These are phyloP conservation scores for Podabrus alpinus DNA, from an alignment of 2,888 invertebrate species.

Conservation along the genomic window DNA sequence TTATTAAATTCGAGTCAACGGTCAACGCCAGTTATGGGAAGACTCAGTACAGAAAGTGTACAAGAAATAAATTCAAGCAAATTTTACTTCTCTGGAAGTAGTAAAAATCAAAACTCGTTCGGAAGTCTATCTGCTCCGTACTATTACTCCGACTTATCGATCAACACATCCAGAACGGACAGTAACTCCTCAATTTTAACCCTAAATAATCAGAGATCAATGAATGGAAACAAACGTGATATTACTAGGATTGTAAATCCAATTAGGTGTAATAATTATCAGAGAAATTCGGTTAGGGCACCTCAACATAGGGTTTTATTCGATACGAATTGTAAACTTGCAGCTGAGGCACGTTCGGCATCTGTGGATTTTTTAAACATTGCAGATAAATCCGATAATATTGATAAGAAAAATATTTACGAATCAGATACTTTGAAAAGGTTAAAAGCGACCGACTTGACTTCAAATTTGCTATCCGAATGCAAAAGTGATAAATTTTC, in stretches of 20 bases:
- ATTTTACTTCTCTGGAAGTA: conserved; percentile 32
- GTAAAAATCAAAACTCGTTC: conserved; percentile 18
- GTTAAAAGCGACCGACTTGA: conserved; percentile 62
- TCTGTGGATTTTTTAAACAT: conserved; percentile 70
- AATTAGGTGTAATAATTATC: conserved; percentile 56
- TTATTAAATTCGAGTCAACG: conserved; percentile 41
- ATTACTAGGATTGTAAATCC: conserved; percentile 76
- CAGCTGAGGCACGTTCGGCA: conserved; percentile 64
- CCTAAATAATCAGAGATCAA: conserved; percentile 75
- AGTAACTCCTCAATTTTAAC: conserved; percentile 46
- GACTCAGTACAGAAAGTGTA: conserved; percentile 38
- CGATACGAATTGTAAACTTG: conserved; percentile 58
- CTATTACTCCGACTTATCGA: conserved; percentile 79
- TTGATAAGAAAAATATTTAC: conserved; percentile 74
- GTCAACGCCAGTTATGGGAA: conserved; percentile 45
- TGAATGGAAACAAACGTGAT: conserved; percentile 65
- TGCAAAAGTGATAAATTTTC: conserved; percentile 47
- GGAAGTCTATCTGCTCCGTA: conserved; percentile 73
- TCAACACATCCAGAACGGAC: conserved; percentile 45
- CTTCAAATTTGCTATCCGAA: conserved; percentile 52
- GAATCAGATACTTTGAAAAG: conserved; percentile 68
- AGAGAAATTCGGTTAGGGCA: conserved; percentile 31
- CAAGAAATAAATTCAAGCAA: conserved; percentile 38
- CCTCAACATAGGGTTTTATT: conserved; percentile 37
- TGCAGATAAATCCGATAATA: conserved; percentile 66